Evolutionary conservation across 2,113 vertebrate genomes (phyloP), one percentile per base, ranked within the genome.

Genomic region (Rostratula benghalensis): DNA sequence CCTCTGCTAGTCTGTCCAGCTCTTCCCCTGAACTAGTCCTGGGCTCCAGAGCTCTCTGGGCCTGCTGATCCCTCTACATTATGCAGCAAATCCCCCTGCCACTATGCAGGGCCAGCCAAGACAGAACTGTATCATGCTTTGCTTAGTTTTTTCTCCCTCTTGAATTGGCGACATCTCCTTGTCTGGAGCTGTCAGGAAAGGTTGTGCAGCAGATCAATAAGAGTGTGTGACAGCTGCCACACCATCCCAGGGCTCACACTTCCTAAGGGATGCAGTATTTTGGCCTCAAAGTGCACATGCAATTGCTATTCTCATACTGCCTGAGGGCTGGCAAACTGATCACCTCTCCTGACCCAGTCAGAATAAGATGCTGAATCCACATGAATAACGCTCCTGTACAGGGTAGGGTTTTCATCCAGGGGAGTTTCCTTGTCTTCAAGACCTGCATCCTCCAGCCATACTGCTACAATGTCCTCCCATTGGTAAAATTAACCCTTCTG

Each of bases 311-410:
- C 28, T 63, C 13, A 3, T 2, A 9, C 22, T 1, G 5, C 53
- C 57, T 12, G 0, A 43, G 43, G 59, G 10, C 51, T 86, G 54
- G 63, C 50, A 69, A 77, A 65, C 35, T 3, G 35, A 18, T 57
- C 54, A 48, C 18, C 12, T 41, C 41, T 51, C 15, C 23, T 5
- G 5, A 5, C 4, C 37, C 28, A 81, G 71, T 11, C 90, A 37
- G 35, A 51, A 57, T n/a, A 46, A 1, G 1, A 11, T 10, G 41
- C 30, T 41, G 37, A 69, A 63, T n/a, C 8, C 7, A 33, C 22
- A 24, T 0, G 1, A 17, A 4, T 39, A 19, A 25, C n/a, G 53
- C 31, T 64, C 50, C 67, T 31, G 6, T 30, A 25, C 0, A 0
- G 20, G 16, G 10, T 3, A 64, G 10, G 12, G 16, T 16, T 93